Conservation (phyloP, 2,797 vertebrate species). For the Pseudochirops cupreus region DNA sequence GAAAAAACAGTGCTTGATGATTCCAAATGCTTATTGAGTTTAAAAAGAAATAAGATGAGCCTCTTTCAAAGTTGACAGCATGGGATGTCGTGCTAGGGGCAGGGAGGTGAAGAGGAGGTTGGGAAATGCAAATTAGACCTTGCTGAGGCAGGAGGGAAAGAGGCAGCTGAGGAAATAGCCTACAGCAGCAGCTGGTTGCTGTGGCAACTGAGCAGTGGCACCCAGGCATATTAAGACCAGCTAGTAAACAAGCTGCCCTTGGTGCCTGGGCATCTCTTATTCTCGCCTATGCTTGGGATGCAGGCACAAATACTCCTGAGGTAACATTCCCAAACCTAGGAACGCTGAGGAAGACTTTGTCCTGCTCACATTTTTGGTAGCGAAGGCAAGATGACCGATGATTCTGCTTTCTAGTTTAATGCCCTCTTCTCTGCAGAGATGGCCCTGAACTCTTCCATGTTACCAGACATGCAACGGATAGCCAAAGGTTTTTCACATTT, state of each 20-base stretch:
- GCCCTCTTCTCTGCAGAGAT: slow-evolving; percentile 32
- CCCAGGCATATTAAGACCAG: neutral
- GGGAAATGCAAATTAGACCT: slow-evolving; percentile 1
- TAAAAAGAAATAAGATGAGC: neutral
- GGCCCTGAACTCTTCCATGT: slow-evolving; percentile 15
- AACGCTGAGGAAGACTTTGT: neutral
- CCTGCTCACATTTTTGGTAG: neutral
- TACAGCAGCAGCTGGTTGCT: neutral
- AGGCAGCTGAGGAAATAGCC: slow-evolving; percentile 10
- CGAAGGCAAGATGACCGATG: slow-evolving; percentile 5
- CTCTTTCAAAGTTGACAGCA: neutral
- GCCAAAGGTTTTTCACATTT: neutral
- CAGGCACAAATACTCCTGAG: slow-evolving; percentile 22
- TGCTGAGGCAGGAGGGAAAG: neutral
- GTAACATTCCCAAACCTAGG: slow-evolving; percentile 27
- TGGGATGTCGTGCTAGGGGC: neutral
- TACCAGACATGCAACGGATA: neutral
- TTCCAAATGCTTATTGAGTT: neutral
- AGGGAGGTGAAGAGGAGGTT: neutral
- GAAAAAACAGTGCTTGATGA: neutral
- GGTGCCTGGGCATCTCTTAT: neutral
- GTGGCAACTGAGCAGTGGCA: neutral
- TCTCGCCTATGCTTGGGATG: neutral
- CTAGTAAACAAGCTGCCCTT: neutral
- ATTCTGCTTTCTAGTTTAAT: slow-evolving; percentile 26